phyloP scores from a whole-genome alignment of 2,888 invertebrate species.

The Lasioglossum zephyrum region DNA sequence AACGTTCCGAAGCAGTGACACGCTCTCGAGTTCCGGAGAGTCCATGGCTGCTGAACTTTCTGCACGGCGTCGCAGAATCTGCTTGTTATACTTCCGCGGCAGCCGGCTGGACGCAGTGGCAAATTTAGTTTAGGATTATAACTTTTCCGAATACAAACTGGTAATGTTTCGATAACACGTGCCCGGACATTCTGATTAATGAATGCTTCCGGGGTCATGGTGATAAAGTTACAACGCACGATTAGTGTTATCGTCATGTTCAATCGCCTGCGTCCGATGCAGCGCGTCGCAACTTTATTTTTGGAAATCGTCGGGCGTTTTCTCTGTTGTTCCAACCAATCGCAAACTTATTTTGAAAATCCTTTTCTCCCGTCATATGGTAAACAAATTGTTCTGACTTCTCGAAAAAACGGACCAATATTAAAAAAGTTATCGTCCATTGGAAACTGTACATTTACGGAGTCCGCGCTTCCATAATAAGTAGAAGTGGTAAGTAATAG shows the following conservation, averaged over 20 bases:
- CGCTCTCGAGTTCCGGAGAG: constrained; percentile 17
- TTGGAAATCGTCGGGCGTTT: not conserved
- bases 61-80: constrained; percentile 1
- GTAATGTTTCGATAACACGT: constrained; percentile 53
- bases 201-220: constrained; percentile 22
- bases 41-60: constrained; percentile 31
- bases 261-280: not conserved
- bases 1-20: constrained; percentile 34
- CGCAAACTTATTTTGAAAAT: too few species aligned
- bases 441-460: not conserved
- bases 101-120: not conserved
- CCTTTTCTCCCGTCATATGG: too few species aligned
- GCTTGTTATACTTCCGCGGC: constrained; percentile 36
- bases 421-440: too few species aligned
- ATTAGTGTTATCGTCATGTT: constrained; percentile 1
- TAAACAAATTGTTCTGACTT: too few species aligned
- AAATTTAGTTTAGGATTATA: constrained; percentile 64
- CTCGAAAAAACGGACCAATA: too few species aligned
- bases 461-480: not conserved
- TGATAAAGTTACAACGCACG: constrained; percentile 29
- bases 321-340: too few species aligned
- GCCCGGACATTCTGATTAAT: constrained; percentile 56
- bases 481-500: not conserved
- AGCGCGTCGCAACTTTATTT: not conserved
- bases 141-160: constrained; percentile 54